Evolutionary conservation across 2,888 invertebrate species (phyloP), one percentile per base, ranked within the genome.

Genomic region (Polietes domitor): DNA sequence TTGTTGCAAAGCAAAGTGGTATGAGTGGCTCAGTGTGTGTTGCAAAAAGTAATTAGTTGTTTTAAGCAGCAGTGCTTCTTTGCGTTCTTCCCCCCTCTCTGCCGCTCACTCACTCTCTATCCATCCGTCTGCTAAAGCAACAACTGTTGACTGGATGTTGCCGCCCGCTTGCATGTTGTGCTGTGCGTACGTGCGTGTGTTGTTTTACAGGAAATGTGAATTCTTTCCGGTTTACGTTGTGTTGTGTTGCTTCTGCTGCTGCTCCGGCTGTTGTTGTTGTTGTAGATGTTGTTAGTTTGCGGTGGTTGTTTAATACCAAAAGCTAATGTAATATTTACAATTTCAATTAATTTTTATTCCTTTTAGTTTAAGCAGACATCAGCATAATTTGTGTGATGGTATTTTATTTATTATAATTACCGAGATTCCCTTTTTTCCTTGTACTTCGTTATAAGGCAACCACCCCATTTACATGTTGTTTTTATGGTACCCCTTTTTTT

Each of bases 331-430:
- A 43, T 79, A 68, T 79, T 79, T 76, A 73, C 58, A 76, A 76
- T 76, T 72, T 61, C 72, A 79, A 79, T 82, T 79, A 76, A 76
- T 76, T 78, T 71, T 71, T 82, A 74, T 77, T 63, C 43, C 17
- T 53, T 28, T 7, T 24, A 47, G 71, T 78, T 75, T 53, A 28
- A 68, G 65, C 41, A 79, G n/a, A 65, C 28, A 79, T 72, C 71
- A 75, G 26, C 72, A 63, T 53, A 41, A 58, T 26, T 71, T 61
- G 53, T 72, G n/a, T 50, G 47, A 47, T 50, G 43, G 32, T 43
- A 53, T 32, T 63, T 47, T 24, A 71, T 63, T 68, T 43, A 43
- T 43, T 43, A 68, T 68, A 17, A 68, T 41, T 68, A 68, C 24
- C n/a, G 68, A 68, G 68, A 61, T 61, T 61, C 17, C 21, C 15